Percentiles rank a stretch among this genome's conserved stretches.
Evolutionary conservation across 1,140 invertebrate species (phyloP).

Genomic region (Atta cephalotes): DNA sequence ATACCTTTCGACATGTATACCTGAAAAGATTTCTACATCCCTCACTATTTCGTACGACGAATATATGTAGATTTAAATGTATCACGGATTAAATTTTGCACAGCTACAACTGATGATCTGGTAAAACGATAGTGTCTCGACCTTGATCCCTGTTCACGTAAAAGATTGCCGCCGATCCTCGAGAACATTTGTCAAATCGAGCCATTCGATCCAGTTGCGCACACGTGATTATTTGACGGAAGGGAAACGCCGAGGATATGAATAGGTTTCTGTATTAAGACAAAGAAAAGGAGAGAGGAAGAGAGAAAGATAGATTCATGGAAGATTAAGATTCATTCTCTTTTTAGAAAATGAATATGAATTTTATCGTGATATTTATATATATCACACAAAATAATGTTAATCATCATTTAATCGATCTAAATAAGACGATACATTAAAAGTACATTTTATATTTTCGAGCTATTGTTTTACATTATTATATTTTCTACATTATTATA

Average conservation of each 20-base stretch:
- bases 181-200: conserved; percentile 61
- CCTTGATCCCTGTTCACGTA: conserved; percentile 50
- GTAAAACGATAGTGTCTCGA: conserved; percentile 39
- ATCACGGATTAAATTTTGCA: background rate
- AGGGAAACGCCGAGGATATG: conserved; percentile 35
- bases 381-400: background rate
- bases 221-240: conserved; percentile 53
- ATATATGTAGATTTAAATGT: conserved; percentile 2
- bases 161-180: conserved; percentile 44
- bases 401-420: background rate
- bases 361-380: background rate
- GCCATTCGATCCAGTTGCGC: conserved; percentile 49
- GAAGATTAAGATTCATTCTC: background rate
- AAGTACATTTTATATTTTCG: background rate
- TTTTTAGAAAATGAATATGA: background rate
- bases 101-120: conserved; percentile 25
- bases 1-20: background rate
- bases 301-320: background rate
- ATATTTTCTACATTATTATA: background rate
- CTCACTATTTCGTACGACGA: background rate
- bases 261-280: conserved; percentile 28
- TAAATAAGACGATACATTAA: background rate
- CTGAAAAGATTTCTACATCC: background rate
- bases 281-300: background rate
- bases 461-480: background rate